Conservation (phyloP, 2,797 vertebrate species). For the Peromyscus eremicus region DNA sequence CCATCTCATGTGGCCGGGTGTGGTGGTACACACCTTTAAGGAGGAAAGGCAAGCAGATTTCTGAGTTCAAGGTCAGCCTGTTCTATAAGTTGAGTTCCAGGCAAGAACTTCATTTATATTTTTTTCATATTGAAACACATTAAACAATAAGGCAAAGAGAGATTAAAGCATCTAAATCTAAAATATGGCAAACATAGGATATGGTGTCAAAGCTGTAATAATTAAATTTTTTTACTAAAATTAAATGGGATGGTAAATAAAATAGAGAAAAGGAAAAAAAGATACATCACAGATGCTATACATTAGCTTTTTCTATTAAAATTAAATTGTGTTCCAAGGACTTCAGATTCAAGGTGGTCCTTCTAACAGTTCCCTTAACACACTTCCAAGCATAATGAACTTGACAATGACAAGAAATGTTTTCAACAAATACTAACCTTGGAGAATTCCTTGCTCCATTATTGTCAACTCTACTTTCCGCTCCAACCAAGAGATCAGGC, state of each 20-base stretch:
- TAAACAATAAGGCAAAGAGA: slow-evolving; percentile 7
- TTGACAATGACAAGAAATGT: not conserved
- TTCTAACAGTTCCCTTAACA: not conserved
- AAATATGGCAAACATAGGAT: not conserved
- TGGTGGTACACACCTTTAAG: not conserved
- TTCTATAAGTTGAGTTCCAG: not conserved
- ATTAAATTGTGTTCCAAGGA: not conserved
- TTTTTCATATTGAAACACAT: not conserved
- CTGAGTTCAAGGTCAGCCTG: not conserved
- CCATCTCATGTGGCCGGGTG: not conserved
- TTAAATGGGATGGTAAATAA: not conserved
- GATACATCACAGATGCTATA: not conserved
- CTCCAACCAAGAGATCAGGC: slow-evolving; percentile 60
- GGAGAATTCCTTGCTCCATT: slow-evolving; percentile 37
- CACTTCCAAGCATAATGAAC: not conserved
- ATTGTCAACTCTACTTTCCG: slow-evolving; percentile 30
- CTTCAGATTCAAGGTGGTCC: not conserved
- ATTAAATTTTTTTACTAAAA: not conserved
- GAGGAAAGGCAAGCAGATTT: not conserved
- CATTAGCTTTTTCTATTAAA: not conserved
- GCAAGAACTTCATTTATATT: not conserved
- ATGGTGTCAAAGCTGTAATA: not conserved
- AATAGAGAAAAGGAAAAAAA: not conserved
- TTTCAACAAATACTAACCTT: slow-evolving; percentile 37
- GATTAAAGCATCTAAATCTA: not conserved